phyloP scores from a whole-genome alignment of 2,888 invertebrate species.

The Orchesellides sinensis region DNA sequence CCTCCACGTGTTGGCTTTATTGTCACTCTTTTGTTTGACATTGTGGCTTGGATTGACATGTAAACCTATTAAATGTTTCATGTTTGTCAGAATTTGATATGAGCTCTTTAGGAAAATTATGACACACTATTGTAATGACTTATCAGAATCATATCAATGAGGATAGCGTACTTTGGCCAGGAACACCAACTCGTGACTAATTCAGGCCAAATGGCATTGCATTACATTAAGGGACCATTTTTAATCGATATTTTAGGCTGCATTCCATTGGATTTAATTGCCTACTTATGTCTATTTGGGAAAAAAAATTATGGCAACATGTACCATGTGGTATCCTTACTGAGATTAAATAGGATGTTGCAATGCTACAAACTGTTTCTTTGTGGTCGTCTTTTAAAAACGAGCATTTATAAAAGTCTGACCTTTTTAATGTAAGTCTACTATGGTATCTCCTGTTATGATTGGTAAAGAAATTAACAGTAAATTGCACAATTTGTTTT shows the following conservation, averaged over 20 bases:
- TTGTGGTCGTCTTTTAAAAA: slow-evolving; percentile 49
- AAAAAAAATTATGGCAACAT: slow-evolving; percentile 36
- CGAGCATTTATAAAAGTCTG: slow-evolving; percentile 67
- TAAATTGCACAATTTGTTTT: too few species aligned
- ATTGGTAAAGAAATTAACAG: background rate
- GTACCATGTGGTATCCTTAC: slow-evolving; percentile 44
- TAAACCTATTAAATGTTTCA: too few species aligned
- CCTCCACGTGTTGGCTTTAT: slow-evolving; percentile 36
- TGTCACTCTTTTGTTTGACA: slow-evolving; percentile 60
- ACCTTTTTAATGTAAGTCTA: slow-evolving; percentile 67
- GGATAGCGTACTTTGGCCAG: slow-evolving; percentile 63
- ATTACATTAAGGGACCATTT: slow-evolving; percentile 71
- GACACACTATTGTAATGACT: background rate
- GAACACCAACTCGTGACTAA: slow-evolving; percentile 64
- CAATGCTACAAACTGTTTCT: slow-evolving; percentile 68
- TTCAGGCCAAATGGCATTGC: slow-evolving; percentile 39
- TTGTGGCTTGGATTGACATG: slow-evolving; percentile 71
- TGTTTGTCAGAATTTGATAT: too few species aligned
- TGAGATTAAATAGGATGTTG: slow-evolving; percentile 67
- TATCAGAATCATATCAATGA: slow-evolving; percentile 44
- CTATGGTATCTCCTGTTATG: background rate
- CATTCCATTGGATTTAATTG: slow-evolving; percentile 67
- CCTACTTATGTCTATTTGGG: slow-evolving; percentile 6
- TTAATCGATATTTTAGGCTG: slow-evolving; percentile 66
- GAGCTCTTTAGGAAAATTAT: too few species aligned